phyloP scores from a whole-genome alignment of 2,797 vertebrate genomes.

The Cirrhinus molitorella region DNA sequence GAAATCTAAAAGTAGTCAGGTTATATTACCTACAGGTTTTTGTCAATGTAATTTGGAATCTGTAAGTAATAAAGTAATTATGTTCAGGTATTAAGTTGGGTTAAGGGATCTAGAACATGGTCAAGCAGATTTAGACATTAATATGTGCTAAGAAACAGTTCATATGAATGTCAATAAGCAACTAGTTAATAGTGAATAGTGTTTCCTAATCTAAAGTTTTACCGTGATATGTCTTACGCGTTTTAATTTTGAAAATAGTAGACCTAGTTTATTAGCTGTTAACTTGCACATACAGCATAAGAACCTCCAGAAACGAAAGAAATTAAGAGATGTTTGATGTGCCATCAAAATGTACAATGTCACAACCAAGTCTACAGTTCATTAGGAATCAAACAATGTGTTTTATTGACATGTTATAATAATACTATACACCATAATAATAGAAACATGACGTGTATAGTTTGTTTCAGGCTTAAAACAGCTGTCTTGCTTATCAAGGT shows the following conservation, averaged over 20 bases:
- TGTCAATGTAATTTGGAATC: too few species aligned
- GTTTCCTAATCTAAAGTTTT: too few species aligned
- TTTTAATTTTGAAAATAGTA: background rate
- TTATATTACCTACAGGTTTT: too few species aligned
- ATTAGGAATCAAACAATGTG: background rate
- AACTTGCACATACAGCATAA: background rate
- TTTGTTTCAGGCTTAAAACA: background rate
- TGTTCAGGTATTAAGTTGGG: background rate
- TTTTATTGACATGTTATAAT: too few species aligned
- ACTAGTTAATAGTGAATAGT: too few species aligned
- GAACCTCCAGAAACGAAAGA: background rate
- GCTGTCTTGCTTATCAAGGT: slow-evolving; percentile 1
- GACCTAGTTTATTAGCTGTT: background rate
- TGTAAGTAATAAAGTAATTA: background rate
- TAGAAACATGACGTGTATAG: background rate
- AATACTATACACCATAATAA: too few species aligned
- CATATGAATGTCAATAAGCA: background rate
- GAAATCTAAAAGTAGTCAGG: too few species aligned
- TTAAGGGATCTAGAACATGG: background rate
- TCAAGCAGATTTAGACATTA: background rate
- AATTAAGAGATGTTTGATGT: background rate
- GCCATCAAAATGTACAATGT: too few species aligned
- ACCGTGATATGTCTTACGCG: background rate
- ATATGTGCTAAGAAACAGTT: background rate
- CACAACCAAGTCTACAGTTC: background rate